Conservation (phyloP, 2,888 invertebrate species). For the Tenthredo scrophulariae region DNA sequence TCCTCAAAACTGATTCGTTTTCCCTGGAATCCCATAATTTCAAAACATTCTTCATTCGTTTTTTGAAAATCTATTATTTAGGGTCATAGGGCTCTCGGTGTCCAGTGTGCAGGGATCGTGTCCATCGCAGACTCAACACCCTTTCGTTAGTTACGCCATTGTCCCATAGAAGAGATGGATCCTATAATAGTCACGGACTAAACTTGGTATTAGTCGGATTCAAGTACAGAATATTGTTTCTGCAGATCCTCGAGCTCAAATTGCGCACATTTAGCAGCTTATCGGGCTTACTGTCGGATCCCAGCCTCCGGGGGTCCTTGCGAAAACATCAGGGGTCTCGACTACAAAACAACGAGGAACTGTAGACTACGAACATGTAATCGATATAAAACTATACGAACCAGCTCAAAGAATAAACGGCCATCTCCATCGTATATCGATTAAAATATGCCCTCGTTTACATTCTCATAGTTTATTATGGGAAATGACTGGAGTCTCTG, state of each 20-base stretch:
- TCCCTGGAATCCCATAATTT: no score
- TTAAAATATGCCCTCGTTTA: neutral
- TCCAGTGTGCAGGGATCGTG: neutral
- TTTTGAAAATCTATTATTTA: neutral
- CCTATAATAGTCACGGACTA: slow-evolving; percentile 7
- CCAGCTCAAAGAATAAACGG: neutral
- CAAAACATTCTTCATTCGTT: neutral
- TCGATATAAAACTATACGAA: slow-evolving; percentile 20
- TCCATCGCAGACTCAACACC: neutral
- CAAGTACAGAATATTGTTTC: slow-evolving; percentile 70
- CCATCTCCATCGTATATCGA: neutral
- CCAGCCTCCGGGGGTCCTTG: slow-evolving; percentile 55
- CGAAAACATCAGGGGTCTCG: slow-evolving; percentile 52
- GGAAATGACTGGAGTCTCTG: neutral
- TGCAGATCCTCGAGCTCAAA: slow-evolving; percentile 67
- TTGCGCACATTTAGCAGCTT: slow-evolving; percentile 72
- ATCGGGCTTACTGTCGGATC: slow-evolving; percentile 69
- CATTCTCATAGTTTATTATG: neutral
- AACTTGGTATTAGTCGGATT: slow-evolving; percentile 62
- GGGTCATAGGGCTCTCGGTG: neutral
- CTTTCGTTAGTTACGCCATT: neutral
- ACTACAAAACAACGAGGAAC: neutral
- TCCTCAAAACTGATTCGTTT: no score
- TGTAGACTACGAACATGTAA: neutral
- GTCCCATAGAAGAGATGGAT: slow-evolving; percentile 8